Evolutionary conservation across 2,113 vertebrate species (phyloP).

Genomic region (Philantomba maxwellii): DNA sequence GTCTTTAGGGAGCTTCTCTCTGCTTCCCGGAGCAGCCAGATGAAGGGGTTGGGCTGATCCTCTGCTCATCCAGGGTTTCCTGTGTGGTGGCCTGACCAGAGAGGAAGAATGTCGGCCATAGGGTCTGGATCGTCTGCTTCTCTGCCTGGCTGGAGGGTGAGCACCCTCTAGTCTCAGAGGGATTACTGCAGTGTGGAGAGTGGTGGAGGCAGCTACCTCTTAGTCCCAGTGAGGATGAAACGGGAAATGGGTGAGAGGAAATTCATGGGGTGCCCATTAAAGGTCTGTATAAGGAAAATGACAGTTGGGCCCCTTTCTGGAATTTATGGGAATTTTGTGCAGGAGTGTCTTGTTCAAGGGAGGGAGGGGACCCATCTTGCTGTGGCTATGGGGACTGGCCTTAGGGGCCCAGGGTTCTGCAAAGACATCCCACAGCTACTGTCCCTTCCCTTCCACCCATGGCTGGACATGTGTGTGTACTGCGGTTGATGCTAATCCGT

Average conservation of each 20-base stretch:
- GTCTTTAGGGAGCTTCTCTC: background rate
- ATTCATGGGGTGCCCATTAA: background rate
- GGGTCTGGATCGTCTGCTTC: background rate
- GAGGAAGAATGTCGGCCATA: background rate
- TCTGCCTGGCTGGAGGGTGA: background rate
- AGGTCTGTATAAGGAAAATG: background rate
- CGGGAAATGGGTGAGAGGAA: no score
- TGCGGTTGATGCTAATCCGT: background rate
- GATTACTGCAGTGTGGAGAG: background rate
- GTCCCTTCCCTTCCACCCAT: background rate
- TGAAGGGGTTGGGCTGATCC: background rate
- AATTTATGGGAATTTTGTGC: background rate
- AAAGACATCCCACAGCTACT: background rate
- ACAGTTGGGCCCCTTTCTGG: background rate
- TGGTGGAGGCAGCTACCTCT: background rate
- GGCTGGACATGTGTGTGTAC: background rate
- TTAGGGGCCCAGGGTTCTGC: background rate
- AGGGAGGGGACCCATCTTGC: background rate
- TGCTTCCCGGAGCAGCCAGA: background rate
- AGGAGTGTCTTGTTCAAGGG: background rate
- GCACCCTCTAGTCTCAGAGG: background rate
- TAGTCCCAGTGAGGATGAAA: no score
- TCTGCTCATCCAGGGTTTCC: background rate
- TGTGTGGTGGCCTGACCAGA: background rate
- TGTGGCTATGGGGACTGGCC: background rate